Evolutionary conservation across 1,140 invertebrate species (phyloP).

Genomic region (Tetragnatha versicolor): DNA sequence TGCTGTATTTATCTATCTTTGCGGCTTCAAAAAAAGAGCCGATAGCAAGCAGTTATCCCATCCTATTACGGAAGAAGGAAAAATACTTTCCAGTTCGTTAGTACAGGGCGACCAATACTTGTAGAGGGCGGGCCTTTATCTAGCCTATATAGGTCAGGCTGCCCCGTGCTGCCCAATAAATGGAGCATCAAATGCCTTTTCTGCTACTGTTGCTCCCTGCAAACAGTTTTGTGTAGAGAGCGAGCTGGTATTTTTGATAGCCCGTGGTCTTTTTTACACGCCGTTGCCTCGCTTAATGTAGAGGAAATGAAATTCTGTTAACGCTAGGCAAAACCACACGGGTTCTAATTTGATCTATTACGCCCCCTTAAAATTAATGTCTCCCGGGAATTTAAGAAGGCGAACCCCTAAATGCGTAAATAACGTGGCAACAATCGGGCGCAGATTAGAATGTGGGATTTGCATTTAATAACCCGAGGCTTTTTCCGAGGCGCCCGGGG

Average conservation of each 20-base stretch:
- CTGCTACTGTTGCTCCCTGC: conserved; percentile 52
- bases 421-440: neutral
- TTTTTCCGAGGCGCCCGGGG: neutral
- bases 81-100: conserved; percentile 47
- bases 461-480: neutral
- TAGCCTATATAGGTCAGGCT: conserved; percentile 37
- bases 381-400: conserved; percentile 16
- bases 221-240: conserved; percentile 53
- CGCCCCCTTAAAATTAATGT: conserved; percentile 52
- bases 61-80: conserved; percentile 38
- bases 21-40: conserved; percentile 24
- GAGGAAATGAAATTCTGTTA: conserved; percentile 54
- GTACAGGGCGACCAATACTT: conserved; percentile 40
- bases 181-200: conserved; percentile 53
- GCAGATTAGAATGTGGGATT: neutral
- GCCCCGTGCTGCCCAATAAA: conserved; percentile 33
- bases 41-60: conserved; percentile 46
- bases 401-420: neutral
- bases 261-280: conserved; percentile 48
- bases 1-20: conserved; percentile 34
- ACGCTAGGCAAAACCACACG: conserved; percentile 42
- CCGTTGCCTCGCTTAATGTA: conserved; percentile 39
- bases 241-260: conserved; percentile 52
- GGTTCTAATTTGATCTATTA: conserved; percentile 54
- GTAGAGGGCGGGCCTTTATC: conserved; percentile 35